Evolutionary conservation across 2,888 invertebrate species (phyloP).

Genomic region (Cantharis rustica): DNA sequence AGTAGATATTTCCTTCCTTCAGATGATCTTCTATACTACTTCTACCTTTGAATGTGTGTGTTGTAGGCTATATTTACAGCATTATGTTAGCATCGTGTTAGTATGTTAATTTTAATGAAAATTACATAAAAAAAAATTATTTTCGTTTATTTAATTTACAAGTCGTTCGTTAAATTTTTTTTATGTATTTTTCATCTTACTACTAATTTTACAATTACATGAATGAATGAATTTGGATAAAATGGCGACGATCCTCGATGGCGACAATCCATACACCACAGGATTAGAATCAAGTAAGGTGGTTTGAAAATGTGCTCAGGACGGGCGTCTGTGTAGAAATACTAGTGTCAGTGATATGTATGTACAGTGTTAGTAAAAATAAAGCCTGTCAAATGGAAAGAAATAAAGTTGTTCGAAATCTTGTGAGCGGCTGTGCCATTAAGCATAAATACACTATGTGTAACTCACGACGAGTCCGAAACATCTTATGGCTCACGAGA

Average conservation of each 20-base stretch:
- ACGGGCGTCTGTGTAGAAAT: conserved; percentile 57
- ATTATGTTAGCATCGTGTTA: conserved; percentile 54
- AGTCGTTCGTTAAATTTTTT: conserved; percentile 5
- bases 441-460: too few species aligned
- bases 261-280: conserved; percentile 39
- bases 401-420: neutral
- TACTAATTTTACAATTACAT: conserved; percentile 27
- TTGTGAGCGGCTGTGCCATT: neutral
- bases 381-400: conserved; percentile 13
- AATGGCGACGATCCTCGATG: conserved; percentile 40
- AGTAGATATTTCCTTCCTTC: conserved; percentile 47
- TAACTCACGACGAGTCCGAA: too few species aligned
- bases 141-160: neutral
- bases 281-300: conserved; percentile 57
- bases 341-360: conserved; percentile 52
- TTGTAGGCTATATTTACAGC: conserved; percentile 55
- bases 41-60: conserved; percentile 57
- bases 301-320: conserved; percentile 58
- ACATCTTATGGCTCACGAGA: neutral
- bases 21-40: conserved; percentile 51
- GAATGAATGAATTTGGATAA: conserved; percentile 17
- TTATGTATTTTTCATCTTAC: conserved; percentile 1
- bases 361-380: conserved; percentile 45
- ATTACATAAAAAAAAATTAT: conserved; percentile 8
- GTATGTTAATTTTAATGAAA: conserved; percentile 39